Percentiles rank a stretch among this genome's conserved stretches.
These are phyloP conservation scores for Stegostoma tigrinum DNA, from an alignment of 2,113 vertebrate genomes.

Conservation along the genomic window DNA sequence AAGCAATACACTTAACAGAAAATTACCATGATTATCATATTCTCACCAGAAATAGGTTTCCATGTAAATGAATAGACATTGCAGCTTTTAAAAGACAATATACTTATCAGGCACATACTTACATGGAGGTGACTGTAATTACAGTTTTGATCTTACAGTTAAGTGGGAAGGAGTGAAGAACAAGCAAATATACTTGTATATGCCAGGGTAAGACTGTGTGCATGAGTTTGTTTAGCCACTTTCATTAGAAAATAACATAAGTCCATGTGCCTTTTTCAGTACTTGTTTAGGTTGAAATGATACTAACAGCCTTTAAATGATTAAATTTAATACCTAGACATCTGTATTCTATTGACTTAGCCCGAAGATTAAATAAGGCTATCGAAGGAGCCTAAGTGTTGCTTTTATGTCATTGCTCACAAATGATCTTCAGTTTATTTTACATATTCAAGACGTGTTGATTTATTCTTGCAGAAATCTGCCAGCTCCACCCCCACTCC, in stretches of 20 bases:
- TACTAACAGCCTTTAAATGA: neutral
- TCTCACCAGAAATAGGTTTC: neutral
- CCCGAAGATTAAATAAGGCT: neutral
- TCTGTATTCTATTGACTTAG: neutral
- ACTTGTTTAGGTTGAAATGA: neutral
- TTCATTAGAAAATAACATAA: neutral
- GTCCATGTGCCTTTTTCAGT: too few relatives aligned
- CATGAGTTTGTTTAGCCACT: neutral
- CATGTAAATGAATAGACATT: neutral
- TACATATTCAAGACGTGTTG: neutral
- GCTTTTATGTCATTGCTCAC: neutral
- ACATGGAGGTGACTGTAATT: neutral
- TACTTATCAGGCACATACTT: neutral
- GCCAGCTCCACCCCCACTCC: neutral
- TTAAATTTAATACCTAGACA: neutral
- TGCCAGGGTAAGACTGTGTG: neutral
- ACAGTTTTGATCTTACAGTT: neutral
- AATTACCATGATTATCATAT: constrained; percentile 14
- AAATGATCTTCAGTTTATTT: neutral
- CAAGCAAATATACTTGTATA: neutral
- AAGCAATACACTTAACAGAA: neutral
- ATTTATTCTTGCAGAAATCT: neutral
- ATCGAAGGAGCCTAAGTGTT: neutral
- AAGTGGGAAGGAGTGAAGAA: neutral
- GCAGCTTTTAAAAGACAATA: constrained; percentile 13